phyloP scores from a whole-genome alignment of 2,113 vertebrate genomes.

The Phocoena sinus region DNA sequence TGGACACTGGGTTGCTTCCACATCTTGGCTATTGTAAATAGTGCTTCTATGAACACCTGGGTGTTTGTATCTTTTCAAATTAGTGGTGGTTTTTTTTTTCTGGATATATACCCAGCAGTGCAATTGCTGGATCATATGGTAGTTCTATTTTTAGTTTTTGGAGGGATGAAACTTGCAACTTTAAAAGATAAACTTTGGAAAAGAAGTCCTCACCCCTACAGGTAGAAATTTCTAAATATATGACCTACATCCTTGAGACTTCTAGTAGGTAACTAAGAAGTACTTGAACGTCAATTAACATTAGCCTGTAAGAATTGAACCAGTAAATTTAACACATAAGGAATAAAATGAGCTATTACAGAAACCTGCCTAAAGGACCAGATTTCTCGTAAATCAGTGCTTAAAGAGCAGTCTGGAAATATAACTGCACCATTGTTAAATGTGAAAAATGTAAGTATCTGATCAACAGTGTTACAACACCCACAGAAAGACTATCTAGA shows the following conservation, averaged over 20 bases:
- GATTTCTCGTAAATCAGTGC: background rate
- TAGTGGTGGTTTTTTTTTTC: background rate
- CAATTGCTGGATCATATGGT: background rate
- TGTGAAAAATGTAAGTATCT: background rate
- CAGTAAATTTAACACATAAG: background rate
- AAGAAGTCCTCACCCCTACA: background rate
- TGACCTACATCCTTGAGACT: background rate
- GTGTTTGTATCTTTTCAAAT: background rate
- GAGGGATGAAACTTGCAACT: background rate
- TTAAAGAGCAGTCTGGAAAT: background rate
- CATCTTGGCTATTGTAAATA: background rate
- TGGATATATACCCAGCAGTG: background rate
- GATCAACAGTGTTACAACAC: background rate
- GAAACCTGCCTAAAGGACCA: background rate
- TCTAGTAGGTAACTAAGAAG: background rate
- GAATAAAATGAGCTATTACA: background rate
- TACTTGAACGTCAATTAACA: background rate
- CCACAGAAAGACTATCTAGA: background rate
- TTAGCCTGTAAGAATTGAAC: background rate
- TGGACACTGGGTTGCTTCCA: background rate
- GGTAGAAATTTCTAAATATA: background rate
- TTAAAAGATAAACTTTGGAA: background rate
- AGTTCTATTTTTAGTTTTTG: background rate
- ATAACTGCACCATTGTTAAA: background rate
- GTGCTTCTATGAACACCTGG: background rate